Percentiles rank a stretch among this genome's conserved stretches.
phyloP scores from a whole-genome alignment of 2,888 invertebrate genomes.

The Carabus problematicus region DNA sequence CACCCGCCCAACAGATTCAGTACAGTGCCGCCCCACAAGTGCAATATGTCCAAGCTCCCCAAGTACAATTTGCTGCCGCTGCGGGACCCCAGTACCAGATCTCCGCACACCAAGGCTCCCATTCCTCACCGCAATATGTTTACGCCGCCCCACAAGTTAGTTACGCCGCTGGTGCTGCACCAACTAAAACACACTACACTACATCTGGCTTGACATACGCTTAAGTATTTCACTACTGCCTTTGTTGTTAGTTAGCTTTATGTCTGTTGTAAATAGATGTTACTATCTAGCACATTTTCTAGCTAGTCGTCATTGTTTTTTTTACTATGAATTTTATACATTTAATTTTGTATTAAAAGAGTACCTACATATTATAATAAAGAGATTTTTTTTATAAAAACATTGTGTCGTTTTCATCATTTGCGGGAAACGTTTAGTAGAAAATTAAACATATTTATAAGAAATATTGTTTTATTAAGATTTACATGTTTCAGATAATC shows the following conservation, averaged over 20 bases:
- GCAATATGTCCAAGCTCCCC: slow-evolving; percentile 46
- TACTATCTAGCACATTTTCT: not conserved
- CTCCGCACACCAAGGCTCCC: slow-evolving; percentile 14
- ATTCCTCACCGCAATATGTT: slow-evolving; percentile 24
- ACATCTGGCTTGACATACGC: slow-evolving; percentile 23
- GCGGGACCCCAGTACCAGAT: not conserved
- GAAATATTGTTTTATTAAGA: slow-evolving; percentile 42
- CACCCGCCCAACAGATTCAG: slow-evolving; percentile 46
- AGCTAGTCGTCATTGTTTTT: slow-evolving; percentile 7
- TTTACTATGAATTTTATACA: not conserved
- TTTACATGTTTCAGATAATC: slow-evolving; percentile 39
- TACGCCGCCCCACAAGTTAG: slow-evolving; percentile 19
- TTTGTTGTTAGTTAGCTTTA: not conserved
- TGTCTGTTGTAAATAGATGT: slow-evolving; percentile 10
- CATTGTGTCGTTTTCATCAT: no score
- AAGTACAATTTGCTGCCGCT: slow-evolving; percentile 42
- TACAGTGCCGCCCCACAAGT: slow-evolving; percentile 46
- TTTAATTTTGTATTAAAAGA: no score
- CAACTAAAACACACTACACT: slow-evolving; percentile 8
- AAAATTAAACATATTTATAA: slow-evolving; percentile 20
- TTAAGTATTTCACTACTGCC: slow-evolving; percentile 15
- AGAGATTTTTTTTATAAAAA: no score
- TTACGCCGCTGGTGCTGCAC: slow-evolving; percentile 9
- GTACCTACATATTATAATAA: no score
- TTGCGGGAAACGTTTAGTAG: not conserved